Percentiles rank a stretch among this genome's conserved stretches.
Conservation (phyloP, 2,113 vertebrate species). For the Vulpes ferrilata region DNA sequence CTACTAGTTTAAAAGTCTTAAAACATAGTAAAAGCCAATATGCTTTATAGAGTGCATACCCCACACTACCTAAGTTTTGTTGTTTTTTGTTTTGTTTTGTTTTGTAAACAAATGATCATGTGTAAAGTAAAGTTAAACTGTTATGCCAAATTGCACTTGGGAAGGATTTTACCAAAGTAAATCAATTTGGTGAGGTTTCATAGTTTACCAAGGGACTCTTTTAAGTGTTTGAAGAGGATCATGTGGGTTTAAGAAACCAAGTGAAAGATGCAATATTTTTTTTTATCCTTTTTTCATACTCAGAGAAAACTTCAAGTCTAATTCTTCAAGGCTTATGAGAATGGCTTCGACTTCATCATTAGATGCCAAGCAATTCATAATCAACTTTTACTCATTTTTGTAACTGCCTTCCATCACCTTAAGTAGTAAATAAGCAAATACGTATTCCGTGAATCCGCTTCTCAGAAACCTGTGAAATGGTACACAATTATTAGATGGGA, state of each 20-base stretch:
- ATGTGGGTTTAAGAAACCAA: background rate
- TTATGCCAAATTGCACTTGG: background rate
- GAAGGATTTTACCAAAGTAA: background rate
- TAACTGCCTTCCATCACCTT: background rate
- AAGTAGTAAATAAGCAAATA: slow-evolving; percentile 53
- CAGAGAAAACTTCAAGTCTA: slow-evolving; percentile 38
- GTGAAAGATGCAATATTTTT: background rate
- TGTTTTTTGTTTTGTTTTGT: too few relatives aligned
- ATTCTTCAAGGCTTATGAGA: slow-evolving; percentile 44
- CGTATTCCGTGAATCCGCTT: background rate
- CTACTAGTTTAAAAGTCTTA: background rate
- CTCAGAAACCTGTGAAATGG: slow-evolving; percentile 45
- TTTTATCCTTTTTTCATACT: slow-evolving; percentile 10
- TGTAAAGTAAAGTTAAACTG: background rate
- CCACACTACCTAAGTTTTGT: background rate
- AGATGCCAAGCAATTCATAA: background rate
- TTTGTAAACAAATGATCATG: background rate
- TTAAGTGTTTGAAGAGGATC: slow-evolving; percentile 5
- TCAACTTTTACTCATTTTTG: slow-evolving; percentile 49
- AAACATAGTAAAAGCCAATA: background rate
- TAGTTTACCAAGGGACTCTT: slow-evolving; percentile 14
- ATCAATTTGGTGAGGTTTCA: background rate
- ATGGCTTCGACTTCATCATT: slow-evolving; percentile 30
- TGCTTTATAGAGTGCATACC: background rate
- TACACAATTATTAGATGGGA: background rate